Evolutionary conservation across 2,797 vertebrate species (phyloP), one percentile per base, ranked within the genome.

Genomic region (Halcyon leucocephala): DNA sequence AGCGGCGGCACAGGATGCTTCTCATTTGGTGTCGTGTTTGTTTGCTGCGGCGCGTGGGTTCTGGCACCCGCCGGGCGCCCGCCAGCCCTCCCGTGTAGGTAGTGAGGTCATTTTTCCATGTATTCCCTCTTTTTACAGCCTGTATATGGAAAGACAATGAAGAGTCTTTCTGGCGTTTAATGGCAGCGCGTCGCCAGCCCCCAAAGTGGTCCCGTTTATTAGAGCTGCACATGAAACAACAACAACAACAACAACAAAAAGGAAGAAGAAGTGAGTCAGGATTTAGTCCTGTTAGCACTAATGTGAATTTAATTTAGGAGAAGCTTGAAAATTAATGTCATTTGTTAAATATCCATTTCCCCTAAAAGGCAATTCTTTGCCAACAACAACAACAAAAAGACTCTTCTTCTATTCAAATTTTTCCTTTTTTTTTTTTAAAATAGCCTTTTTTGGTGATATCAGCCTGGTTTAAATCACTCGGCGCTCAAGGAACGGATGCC

Each of bases 91-190:
- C 96, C 93, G 95, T 97, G 96, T 97, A 95, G 95, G 84, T 93
- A 93, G 81, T 97, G 97, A 97, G 92, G 95, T 97, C 96, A 97
- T 93, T 97, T 97, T 96, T 95, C 95, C 96, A 95, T 97, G 96
- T 94, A 79, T 92, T 83, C 83, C 92, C 94, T 37, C 21, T 35
- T 92, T 96, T 92, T 39, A 60, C 91, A 90, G 80, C 82, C 95
- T 96, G 93, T 95, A 95, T 96, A 95, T 97, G 94, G 97, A 91
- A 96, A 97, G 91, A 94, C 97, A 89, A 88, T 70, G 90, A 83
- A 93, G 91, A 31, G 74, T 66, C 88, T 86, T 31, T 46, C 84
- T 84, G 72, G 88, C 39, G 60, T 92, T 93, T 22, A 17, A 82
- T 33, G 87, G 93, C 86, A 90, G 82, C 61, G 2, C 42, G 54